Base-by-base conservation (phyloP, 2,797 vertebrate species). In the Coreius guichenoti region DNA sequence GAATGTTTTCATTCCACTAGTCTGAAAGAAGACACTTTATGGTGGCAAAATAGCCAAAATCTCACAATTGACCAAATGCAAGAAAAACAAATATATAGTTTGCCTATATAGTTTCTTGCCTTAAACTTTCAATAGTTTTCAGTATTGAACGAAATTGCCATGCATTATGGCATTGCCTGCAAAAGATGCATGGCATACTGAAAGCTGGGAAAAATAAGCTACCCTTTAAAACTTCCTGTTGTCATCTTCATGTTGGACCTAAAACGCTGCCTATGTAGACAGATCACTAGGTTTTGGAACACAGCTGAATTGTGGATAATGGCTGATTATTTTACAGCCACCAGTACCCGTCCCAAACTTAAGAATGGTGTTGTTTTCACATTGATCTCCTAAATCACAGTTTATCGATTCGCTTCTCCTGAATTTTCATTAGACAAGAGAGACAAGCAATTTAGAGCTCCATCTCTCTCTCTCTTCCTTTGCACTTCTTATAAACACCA, bases 401-500 rank as follows among this genome's bases (percentile, higher is more conserved):
- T 77, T 77, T 58, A 58, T 77, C 8, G 51, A 77, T 77, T 43
- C 21, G 58, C 33, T 77, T 77, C 13, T 26, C 33, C 75, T 77
- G 31, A 58, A 77, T 77, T 39, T 58, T 77, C 75, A 58, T 26
- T 77, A 77, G 75, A n/a, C 21, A 39, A 58, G 33, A 58, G 75
- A 58, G 73, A 75, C 73, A 75, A 75, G 54, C 73, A 33, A n/a
- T 58, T 77, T 58, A 56, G 21, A 58, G 33, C 80, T 26, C 51
- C 33, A 54, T 43, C 33, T 58, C 67, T 70, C 49, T 61, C 33
- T 16, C 61, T 33, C n/a, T 45, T 45, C 16, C 23, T 70, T 58
- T 29, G 8, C 72, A 47, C 29, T 45, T 82, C 68, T 45, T n/a
- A 31, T 47, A 63, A 74, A 74, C 69, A 82, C 5, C 54, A 51